These are phyloP conservation scores for Poecilia wingei DNA, from an alignment of 2,797 vertebrate species.

Conservation along the genomic window DNA sequence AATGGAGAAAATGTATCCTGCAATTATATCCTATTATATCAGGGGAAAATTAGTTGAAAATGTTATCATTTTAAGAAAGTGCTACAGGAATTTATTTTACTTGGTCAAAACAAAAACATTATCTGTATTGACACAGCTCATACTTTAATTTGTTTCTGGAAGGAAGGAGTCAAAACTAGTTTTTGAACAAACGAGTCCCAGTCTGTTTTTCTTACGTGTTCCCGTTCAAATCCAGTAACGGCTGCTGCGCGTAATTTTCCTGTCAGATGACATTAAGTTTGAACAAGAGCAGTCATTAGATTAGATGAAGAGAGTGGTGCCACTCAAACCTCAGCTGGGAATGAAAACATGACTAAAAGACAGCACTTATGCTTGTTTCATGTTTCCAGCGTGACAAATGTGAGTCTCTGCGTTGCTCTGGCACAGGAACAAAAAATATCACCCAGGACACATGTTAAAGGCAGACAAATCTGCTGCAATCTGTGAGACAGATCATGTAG, in stretches of 20 bases:
- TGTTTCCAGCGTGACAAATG: background rate
- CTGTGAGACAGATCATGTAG: background rate
- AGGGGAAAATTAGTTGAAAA: background rate
- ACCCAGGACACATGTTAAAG: background rate
- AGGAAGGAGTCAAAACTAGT: background rate
- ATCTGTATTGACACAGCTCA: background rate
- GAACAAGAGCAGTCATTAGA: background rate
- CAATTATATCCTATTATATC: background rate
- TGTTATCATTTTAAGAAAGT: background rate
- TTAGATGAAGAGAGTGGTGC: background rate
- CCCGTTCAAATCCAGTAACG: background rate
- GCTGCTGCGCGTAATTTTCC: background rate
- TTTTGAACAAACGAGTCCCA: background rate
- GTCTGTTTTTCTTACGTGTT: background rate
- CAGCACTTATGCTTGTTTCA: background rate
- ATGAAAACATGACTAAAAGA: background rate
- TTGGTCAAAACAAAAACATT: background rate
- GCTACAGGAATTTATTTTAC: background rate
- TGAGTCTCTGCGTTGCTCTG: background rate
- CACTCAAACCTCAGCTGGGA: background rate
- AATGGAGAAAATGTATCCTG: background rate
- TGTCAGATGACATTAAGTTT: slow-evolving; percentile 2
- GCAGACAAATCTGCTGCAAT: background rate
- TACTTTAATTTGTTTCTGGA: background rate
- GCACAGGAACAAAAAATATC: background rate